A percentile compares a stretch with the other conserved stretches of the same genome.
Evolutionary conservation across 2,113 vertebrate genomes (phyloP).

Genomic region (Tragelaphus buxtoni): DNA sequence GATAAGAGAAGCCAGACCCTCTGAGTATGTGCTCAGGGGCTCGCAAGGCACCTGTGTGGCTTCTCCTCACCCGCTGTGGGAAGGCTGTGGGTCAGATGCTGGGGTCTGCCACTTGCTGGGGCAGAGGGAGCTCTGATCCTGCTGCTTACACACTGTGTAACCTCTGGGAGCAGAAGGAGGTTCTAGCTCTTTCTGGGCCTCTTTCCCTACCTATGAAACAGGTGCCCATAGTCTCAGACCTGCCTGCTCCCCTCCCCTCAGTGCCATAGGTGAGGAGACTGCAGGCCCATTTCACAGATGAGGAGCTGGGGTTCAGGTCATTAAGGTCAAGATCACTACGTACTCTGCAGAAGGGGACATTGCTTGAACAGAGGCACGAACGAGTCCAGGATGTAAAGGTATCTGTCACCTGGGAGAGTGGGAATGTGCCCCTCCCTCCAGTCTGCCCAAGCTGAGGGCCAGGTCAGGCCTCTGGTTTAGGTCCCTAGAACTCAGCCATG

Average conservation of each 20-base stretch:
- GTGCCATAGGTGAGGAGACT: neutral
- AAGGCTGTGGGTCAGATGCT: neutral
- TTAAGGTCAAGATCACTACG: neutral
- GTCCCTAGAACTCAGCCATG: neutral
- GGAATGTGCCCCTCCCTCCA: too few relatives aligned
- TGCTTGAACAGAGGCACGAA: neutral
- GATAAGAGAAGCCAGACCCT: neutral
- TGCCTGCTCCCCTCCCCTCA: neutral
- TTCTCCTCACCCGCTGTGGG: neutral
- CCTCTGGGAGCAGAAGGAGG: neutral
- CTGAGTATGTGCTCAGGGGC: neutral
- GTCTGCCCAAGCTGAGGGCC: neutral
- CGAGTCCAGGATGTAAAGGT: neutral
- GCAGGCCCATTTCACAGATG: neutral
- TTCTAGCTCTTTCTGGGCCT: neutral
- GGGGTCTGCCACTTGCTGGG: neutral
- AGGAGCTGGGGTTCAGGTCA: neutral
- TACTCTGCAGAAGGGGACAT: neutral
- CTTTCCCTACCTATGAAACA: neutral
- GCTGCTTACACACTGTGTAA: neutral
- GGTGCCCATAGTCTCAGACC: neutral
- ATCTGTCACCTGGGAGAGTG: neutral
- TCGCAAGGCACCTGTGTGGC: neutral
- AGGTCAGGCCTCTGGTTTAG: neutral
- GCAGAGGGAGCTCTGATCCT: neutral